phyloP scores from a whole-genome alignment of 2,888 invertebrate genomes.

The Euspilapteryx auroguttella region DNA sequence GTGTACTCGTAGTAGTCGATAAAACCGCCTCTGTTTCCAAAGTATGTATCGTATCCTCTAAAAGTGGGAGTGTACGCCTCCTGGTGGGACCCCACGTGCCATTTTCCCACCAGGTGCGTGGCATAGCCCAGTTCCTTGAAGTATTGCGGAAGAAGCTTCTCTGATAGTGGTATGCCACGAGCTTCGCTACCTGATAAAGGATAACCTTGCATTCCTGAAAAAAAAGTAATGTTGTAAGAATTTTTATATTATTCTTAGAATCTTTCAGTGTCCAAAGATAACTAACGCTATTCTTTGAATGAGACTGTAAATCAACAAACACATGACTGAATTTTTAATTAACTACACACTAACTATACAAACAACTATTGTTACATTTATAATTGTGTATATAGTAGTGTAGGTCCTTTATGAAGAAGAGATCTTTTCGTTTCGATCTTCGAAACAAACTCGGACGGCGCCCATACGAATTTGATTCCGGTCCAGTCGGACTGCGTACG shows the following conservation, averaged over 20 bases:
- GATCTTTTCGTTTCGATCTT: too few species aligned
- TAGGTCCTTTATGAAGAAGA: too few species aligned
- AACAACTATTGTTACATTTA: too few species aligned
- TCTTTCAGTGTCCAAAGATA: too few species aligned
- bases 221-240: not conserved
- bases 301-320: too few species aligned
- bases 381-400: too few species aligned
- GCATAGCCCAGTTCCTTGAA: constrained; percentile 68
- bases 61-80: constrained; percentile 65
- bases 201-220: constrained; percentile 43
- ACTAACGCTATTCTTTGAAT: too few species aligned
- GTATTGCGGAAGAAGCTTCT: constrained; percentile 63
- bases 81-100: constrained; percentile 67
- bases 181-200: constrained; percentile 42
- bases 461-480: too few species aligned
- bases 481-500: too few species aligned
- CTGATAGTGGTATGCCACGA: constrained; percentile 36
- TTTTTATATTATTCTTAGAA: not conserved
- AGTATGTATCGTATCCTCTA: constrained; percentile 81
- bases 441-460: too few species aligned
- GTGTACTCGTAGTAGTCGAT: constrained; percentile 75
- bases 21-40: constrained; percentile 82
- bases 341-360: too few species aligned
- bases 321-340: too few species aligned
- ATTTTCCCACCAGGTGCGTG: constrained; percentile 81